Evolutionary conservation across 2,888 invertebrate species (phyloP), one percentile per base, ranked within the genome.

Genomic region (Julus scandinavius): DNA sequence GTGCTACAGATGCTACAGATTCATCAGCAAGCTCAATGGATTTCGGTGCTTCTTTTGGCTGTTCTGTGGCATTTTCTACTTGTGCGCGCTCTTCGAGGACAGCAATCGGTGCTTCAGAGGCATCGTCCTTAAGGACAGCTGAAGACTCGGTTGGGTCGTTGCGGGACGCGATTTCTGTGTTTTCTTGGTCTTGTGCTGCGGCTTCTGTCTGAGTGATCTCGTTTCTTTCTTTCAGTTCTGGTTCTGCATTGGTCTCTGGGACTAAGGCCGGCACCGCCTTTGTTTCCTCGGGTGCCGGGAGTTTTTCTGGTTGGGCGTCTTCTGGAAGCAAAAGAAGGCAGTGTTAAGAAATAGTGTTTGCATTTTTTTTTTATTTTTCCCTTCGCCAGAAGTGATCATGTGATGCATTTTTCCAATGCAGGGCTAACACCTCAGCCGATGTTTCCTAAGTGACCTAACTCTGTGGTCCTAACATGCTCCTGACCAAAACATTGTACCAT

Each of bases 171-270:
- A 72, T 7, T 7, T 72, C 72, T 4, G 72, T 72, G 72, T 7
- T 72, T 17, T 20, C 72, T 72, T 72, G 72, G 6, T 72, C 72
- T 29, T 72, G 72, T 2, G 72, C 72, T 0, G 72, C 20, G 72
- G 72, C 20, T 29, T 72, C 72, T 4, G 72, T 72, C 11, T 72
- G 72, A 9, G 72, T 9, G 29, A 72, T 7, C 29, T 72, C 72
- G 72, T 72, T 72, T 29, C 72, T 72, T 29, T 72, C 72, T 17
- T 72, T 20, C 29, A 72, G 72, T 72, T 72, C 72, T 29, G 72
- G 29, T 20, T 72, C 72, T 72, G 72, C 72, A 9, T 72, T 72
- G 1, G 72, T 29, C 72, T 29, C 72, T 7, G n/a, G 20, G 72
- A 20, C 15, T 13, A 45, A 5, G 41, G 58, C 72, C 6, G 72